phyloP scores from a whole-genome alignment of 2,888 invertebrate species.

The Drosophila birchii region DNA sequence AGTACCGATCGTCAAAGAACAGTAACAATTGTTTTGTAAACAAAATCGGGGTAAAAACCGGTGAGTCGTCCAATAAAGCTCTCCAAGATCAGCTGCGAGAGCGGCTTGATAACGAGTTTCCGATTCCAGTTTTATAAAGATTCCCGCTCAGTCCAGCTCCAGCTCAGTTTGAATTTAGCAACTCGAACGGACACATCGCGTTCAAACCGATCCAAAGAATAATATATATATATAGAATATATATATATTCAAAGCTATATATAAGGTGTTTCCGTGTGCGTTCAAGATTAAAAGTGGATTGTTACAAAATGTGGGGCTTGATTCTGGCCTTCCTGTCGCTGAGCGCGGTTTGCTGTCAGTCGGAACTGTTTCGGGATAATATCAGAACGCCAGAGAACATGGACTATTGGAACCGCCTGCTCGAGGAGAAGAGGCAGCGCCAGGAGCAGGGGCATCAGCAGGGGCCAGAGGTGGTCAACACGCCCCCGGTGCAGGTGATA shows the following conservation, averaged over 20 bases:
- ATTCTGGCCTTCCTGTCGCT: conserved; percentile 57
- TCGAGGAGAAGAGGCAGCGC: conserved; percentile 15
- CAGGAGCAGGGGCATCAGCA: conserved; percentile 9
- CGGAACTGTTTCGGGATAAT: conserved; percentile 36
- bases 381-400: conserved; percentile 42
- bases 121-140: conserved; percentile 64
- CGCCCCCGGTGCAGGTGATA: not conserved
- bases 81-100: conserved; percentile 26
- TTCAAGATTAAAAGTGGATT: conserved; percentile 51
- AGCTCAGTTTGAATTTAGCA: conserved; percentile 57
- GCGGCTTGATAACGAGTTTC: conserved; percentile 64
- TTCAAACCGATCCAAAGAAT: not conserved
- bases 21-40: conserved; percentile 33
- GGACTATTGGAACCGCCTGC: conserved; percentile 8
- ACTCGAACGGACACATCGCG: conserved; percentile 32
- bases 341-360: conserved; percentile 38
- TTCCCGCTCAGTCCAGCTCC: conserved; percentile 53
- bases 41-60: conserved; percentile 36
- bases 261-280: conserved; percentile 34
- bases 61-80: conserved; percentile 24
- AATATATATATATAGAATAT: not conserved
- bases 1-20: conserved; percentile 22
- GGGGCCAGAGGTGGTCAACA: not conserved
- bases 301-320: conserved; percentile 55
- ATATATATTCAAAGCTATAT: conserved; percentile 13